Percentiles rank a stretch among this genome's conserved stretches.
Evolutionary conservation across 2,797 vertebrate genomes (phyloP).

Genomic region (Lateolabrax maculatus): DNA sequence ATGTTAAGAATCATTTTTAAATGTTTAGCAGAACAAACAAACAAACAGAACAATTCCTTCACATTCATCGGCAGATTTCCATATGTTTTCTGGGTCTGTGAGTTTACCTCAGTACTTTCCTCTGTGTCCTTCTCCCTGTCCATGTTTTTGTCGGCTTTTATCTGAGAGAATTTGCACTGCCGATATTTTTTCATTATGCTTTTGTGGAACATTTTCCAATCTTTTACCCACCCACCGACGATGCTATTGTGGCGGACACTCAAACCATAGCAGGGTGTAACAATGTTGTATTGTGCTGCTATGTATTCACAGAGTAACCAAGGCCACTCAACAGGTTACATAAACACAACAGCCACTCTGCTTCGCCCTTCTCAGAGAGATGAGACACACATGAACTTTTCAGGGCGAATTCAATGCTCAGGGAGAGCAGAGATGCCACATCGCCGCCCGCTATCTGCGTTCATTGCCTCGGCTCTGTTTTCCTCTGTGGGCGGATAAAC

Average conservation of each 20-base stretch:
- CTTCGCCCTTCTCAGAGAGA: slow-evolving; percentile 19
- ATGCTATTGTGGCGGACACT: slow-evolving; percentile 53
- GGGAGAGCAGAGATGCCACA: slow-evolving; percentile 14
- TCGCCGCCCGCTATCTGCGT: slow-evolving; percentile 26
- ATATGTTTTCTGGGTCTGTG: not conserved
- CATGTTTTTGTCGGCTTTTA: slow-evolving; percentile 3
- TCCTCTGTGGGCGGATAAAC: slow-evolving; percentile 36
- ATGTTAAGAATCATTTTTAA: not conserved
- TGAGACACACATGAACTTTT: slow-evolving; percentile 66
- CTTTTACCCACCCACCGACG: slow-evolving; percentile 32
- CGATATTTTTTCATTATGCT: slow-evolving; percentile 25
- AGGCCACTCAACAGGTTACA: slow-evolving; percentile 58
- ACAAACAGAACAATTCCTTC: slow-evolving; percentile 30
- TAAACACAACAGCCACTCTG: slow-evolving; percentile 64
- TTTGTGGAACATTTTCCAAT: slow-evolving; percentile 49
- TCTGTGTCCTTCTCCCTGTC: not conserved
- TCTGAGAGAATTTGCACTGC: slow-evolving; percentile 26
- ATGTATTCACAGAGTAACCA: slow-evolving; percentile 44
- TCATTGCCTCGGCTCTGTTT: slow-evolving; percentile 24
- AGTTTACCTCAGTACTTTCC: not conserved
- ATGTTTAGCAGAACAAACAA: too few relatives aligned
- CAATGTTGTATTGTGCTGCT: slow-evolving; percentile 51
- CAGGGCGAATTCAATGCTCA: slow-evolving; percentile 24
- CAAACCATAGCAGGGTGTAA: slow-evolving; percentile 23
- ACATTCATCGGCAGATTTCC: slow-evolving; percentile 4